Base-by-base conservation (phyloP, 1,140 invertebrate genomes). In the Trinorchestia longiramus region DNA sequence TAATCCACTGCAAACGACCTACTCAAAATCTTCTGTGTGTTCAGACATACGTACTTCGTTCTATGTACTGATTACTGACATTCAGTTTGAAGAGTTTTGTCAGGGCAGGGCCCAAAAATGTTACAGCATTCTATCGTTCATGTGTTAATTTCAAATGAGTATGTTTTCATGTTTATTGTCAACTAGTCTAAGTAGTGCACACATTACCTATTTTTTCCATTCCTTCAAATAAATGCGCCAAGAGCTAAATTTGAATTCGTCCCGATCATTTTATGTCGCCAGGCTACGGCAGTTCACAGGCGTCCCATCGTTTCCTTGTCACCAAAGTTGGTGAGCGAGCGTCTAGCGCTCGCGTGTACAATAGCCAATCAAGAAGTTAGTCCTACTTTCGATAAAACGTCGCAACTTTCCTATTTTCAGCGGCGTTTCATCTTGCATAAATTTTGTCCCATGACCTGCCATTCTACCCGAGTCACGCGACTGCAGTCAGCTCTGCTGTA, bases 311-410 rank as follows among this genome's bases (percentile, higher is more conserved):
- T 77, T 77, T 77, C 62, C 62, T 77, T 77, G 62, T 77, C 62
- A 77, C 62, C 62, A 77, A 77, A 77, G 62, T 77, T 77, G 11
- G 62, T 1, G 28, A 77, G 62, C 62, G 43, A 90, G 43, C n/a
- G 88, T 90, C 88, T 90, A 43, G 92, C 23, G 19, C 41, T 42
- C 44, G 43, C 19, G 92, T 94, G 44, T 94, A 94, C 92, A 94
- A 94, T 94, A 94, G 92, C 92, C 92, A 94, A 94, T 94, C 92
- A 94, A 94, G 92, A 94, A 94, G 92, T 94, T 94, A 94, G 36
- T 94, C 92, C 92, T 45, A 45, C 92, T 94, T 94, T 94, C 92
- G 92, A 94, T 94, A 94, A 94, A 94, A 94, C 47, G 92, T 42
- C 43, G 4, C 43, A 94, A 94, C 92, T 94, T 94, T 94, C 15